Conservation (phyloP, 2,888 invertebrate genomes). For the Diogma glabrata region DNA sequence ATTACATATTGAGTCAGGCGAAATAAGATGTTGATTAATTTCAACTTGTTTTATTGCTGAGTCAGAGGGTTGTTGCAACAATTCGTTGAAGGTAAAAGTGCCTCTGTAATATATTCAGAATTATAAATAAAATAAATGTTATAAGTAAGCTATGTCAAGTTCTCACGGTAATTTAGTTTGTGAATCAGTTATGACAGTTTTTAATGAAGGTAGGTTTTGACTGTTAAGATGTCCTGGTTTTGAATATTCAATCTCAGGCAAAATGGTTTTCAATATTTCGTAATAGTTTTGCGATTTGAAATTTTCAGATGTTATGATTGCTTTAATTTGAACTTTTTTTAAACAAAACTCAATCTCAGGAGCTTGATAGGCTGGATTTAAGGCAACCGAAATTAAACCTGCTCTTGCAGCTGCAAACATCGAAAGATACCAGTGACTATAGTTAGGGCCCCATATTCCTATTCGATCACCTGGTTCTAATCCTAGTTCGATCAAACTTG, state of each 20-base stretch:
- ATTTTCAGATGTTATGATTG: conserved; percentile 48
- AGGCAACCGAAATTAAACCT: conserved; percentile 56
- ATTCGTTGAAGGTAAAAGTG: conserved; percentile 35
- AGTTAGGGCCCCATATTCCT: conserved; percentile 72
- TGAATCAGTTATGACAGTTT: conserved; percentile 45
- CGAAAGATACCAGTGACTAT: conserved; percentile 60
- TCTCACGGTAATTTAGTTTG: conserved; percentile 39
- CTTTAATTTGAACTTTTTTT: conserved; percentile 55
- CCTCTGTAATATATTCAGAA: conserved; percentile 32
- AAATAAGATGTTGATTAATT: conserved; percentile 41
- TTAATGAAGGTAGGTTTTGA: conserved; percentile 39
- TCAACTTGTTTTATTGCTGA: conserved; percentile 17
- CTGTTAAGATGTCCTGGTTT: conserved; percentile 39
- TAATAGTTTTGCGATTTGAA: conserved; percentile 58
- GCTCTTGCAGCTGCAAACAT: conserved; percentile 59
- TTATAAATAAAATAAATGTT: too few species aligned
- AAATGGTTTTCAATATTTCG: conserved; percentile 44
- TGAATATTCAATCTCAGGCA: conserved; percentile 43
- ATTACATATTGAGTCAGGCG: conserved; percentile 57
- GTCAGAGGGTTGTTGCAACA: conserved; percentile 28
- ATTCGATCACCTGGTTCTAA: conserved; percentile 59
- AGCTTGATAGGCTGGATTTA: conserved; percentile 64
- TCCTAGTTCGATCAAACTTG: conserved; percentile 56
- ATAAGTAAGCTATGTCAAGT: background rate
- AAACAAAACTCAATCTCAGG: conserved; percentile 60